These are phyloP conservation scores for Salpingus planirostris DNA, from an alignment of 2,888 invertebrate genomes.

Conservation along the genomic window DNA sequence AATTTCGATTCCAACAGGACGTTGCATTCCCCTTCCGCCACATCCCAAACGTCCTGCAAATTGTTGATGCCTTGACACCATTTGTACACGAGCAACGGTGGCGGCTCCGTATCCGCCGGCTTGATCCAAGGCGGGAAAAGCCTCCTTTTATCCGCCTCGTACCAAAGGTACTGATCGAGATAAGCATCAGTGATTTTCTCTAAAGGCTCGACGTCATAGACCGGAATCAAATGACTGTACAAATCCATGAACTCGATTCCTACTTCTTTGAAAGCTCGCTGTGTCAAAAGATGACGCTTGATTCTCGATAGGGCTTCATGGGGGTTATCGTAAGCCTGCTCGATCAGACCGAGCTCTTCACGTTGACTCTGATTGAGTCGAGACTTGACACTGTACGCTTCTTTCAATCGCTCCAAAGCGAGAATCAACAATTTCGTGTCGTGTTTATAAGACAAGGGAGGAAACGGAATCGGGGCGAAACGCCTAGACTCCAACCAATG, in stretches of 20 bases:
- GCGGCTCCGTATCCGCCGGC: constrained; percentile 97
- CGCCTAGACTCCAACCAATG: constrained; percentile 98
- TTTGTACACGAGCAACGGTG: constrained; percentile 84
- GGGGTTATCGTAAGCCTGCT: constrained; percentile 99
- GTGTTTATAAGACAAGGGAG: constrained; percentile 98
- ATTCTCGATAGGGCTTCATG: constrained; percentile 98
- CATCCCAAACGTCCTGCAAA: constrained; percentile 98
- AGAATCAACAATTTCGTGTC: constrained; percentile 97
- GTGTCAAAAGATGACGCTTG: constrained; percentile 96
- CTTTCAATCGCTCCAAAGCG: constrained; percentile 91
- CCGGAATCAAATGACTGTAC: constrained; percentile 97
- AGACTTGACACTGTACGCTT: constrained; percentile 96
- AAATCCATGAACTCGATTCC: constrained; percentile 99
- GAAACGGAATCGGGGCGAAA: constrained; percentile 99
- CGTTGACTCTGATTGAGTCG: constrained; percentile 97
- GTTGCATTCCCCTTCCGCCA: constrained; percentile 96
- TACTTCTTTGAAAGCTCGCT: constrained; percentile 96
- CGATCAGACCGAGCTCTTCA: constrained; percentile 96
- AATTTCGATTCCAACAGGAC: constrained; percentile 94
- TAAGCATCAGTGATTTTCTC: constrained; percentile 99
- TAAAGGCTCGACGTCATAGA: constrained; percentile 97
- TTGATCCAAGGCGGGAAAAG: constrained; percentile 99
- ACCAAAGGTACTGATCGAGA: constrained; percentile 98
- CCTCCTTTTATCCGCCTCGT: constrained; percentile 95
- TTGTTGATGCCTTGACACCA: constrained; percentile 99